phyloP scores from a whole-genome alignment of 2,888 invertebrate genomes.

The Sarcophaga variegata region DNA sequence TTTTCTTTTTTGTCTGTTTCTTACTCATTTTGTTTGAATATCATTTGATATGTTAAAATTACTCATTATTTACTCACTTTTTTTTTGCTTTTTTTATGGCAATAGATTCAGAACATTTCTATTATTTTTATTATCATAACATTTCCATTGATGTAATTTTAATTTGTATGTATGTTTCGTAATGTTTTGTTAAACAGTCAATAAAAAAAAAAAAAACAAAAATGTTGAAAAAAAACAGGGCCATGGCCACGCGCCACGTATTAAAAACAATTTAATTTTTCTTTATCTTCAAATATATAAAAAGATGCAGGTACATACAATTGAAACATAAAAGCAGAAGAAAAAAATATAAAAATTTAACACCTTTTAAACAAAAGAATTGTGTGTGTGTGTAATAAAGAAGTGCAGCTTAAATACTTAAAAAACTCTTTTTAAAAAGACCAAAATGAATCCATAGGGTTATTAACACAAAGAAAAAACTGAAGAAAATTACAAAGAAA shows the following conservation, averaged over 20 bases:
- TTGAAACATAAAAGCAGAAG: background rate
- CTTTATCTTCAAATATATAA: no score
- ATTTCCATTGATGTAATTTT: slow-evolving; percentile 2
- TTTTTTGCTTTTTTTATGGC: background rate
- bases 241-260: slow-evolving; percentile 58
- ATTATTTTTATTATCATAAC: slow-evolving; percentile 1
- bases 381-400: background rate
- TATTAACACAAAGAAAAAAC: no score
- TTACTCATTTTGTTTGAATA: no score
- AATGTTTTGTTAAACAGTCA: background rate
- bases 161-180: background rate
- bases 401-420: no score
- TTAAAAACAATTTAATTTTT: background rate
- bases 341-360: no score
- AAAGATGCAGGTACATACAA: slow-evolving; percentile 43
- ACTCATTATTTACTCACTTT: background rate
- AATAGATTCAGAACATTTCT: background rate
- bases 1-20: no score
- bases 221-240: slow-evolving; percentile 11
- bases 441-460: background rate
- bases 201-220: slow-evolving; percentile 19
- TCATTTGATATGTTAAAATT: background rate
- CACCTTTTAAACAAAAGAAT: slow-evolving; percentile 26
- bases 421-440: no score
- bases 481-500: no score